These are phyloP conservation scores for Drosophila repletoides DNA, from an alignment of 1,140 invertebrate species.

Conservation along the genomic window DNA sequence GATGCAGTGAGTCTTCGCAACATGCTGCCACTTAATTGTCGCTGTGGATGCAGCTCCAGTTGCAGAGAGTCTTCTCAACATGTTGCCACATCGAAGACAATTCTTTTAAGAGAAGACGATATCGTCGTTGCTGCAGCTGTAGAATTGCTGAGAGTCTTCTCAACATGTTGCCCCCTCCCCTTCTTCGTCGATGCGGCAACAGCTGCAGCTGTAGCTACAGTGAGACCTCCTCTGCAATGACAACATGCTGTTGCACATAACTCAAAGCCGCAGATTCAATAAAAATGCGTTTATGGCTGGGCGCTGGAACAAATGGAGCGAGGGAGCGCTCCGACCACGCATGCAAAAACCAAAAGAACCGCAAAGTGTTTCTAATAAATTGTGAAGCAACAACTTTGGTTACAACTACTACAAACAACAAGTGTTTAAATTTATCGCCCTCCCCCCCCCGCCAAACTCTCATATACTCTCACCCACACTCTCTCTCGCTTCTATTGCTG, in stretches of 20 bases:
- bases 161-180: no score
- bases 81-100: no score
- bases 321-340: conserved; percentile 23
- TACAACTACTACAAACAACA: conserved; percentile 65
- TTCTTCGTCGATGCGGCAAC: conserved; percentile 2
- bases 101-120: no score
- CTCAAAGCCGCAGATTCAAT: conserved; percentile 61
- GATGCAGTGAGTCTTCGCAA: no score
- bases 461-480: neutral
- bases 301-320: no score
- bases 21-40: no score
- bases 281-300: conserved; percentile 43
- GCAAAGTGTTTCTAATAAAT: conserved; percentile 79
- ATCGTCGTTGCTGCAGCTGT: no score
- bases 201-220: conserved; percentile 5
- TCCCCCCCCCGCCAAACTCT: neutral
- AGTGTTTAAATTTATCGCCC: conserved; percentile 75
- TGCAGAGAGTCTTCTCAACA: conserved; percentile 4
- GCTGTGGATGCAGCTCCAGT: conserved; percentile 9
- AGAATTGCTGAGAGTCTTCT: no score
- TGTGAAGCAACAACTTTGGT: conserved; percentile 56
- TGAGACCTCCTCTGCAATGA: conserved; percentile 2
- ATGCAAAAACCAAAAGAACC: conserved; percentile 70
- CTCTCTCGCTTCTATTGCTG: conserved; percentile 9
- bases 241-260: conserved; percentile 31